Percentiles rank a stretch among this genome's conserved stretches.
Evolutionary conservation across 1,140 invertebrate species (phyloP).

Genomic region (Zaprionus africanus): DNA sequence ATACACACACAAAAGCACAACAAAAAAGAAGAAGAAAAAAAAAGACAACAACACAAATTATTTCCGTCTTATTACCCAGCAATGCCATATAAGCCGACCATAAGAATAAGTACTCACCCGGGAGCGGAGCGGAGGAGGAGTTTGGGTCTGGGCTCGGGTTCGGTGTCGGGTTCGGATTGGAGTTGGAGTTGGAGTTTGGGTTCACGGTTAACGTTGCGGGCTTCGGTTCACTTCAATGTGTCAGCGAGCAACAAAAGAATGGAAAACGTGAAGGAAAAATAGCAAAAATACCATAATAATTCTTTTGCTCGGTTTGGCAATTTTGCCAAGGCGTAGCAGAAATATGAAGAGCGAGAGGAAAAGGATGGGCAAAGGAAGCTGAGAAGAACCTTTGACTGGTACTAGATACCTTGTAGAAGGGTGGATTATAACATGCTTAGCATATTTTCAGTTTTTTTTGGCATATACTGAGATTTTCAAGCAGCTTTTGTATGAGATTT

Average conservation of each 20-base stretch:
- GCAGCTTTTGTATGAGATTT: background rate
- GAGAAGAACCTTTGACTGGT: background rate
- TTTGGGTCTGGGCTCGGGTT: constrained; percentile 12
- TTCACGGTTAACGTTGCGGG: constrained; percentile 14
- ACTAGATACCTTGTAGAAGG: constrained; percentile 3
- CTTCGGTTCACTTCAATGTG: constrained; percentile 46
- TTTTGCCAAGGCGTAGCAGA: constrained; percentile 32
- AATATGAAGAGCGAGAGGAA: background rate
- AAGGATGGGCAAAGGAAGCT: background rate
- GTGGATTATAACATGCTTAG: constrained; percentile 3
- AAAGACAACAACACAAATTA: constrained; percentile 68
- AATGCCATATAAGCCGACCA: constrained; percentile 68
- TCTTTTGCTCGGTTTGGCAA: constrained; percentile 49
- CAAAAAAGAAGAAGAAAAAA: constrained; percentile 19
- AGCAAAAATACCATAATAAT: constrained; percentile 62
- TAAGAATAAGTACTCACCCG: constrained; percentile 52
- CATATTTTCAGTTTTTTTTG: background rate
- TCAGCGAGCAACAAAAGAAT: constrained; percentile 45
- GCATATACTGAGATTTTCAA: background rate
- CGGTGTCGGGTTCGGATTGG: background rate
- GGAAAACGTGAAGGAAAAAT: constrained; percentile 41
- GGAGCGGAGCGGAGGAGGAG: background rate
- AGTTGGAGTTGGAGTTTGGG: constrained; percentile 15
- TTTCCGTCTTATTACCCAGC: constrained; percentile 79
- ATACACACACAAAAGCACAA: constrained; percentile 7